Evolutionary conservation across 2,888 invertebrate genomes (phyloP).

Genomic region (Autographa pulchrina): DNA sequence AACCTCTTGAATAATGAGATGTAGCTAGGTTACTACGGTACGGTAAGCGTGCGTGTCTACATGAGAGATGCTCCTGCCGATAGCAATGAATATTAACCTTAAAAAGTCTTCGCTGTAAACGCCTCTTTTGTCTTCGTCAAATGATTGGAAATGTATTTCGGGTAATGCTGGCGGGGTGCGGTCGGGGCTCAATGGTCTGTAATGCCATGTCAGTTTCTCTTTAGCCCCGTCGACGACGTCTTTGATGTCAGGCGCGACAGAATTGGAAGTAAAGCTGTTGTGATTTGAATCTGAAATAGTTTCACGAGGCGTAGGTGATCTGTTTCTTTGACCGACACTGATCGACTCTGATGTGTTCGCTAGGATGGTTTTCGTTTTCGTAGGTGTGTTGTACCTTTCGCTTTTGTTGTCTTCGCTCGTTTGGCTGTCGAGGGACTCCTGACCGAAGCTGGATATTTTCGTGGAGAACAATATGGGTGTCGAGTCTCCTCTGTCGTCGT

Average conservation of each 20-base stretch:
- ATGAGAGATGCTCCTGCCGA: slow-evolving; percentile 67
- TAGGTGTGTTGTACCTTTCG: slow-evolving; percentile 84
- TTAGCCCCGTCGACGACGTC: slow-evolving; percentile 67
- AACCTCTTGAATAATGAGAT: slow-evolving; percentile 60
- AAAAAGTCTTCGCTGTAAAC: slow-evolving; percentile 85
- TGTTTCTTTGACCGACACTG: slow-evolving; percentile 81
- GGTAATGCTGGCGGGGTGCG: slow-evolving; percentile 75
- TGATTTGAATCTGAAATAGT: slow-evolving; percentile 77
- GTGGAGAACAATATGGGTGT: slow-evolving; percentile 86
- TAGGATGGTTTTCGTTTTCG: slow-evolving; percentile 83
- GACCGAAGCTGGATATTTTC: slow-evolving; percentile 87
- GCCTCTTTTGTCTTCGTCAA: slow-evolving; percentile 83
- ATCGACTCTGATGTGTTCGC: slow-evolving; percentile 82
- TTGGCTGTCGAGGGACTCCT: slow-evolving; percentile 81
- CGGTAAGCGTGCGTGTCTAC: slow-evolving; percentile 71
- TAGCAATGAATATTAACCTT: slow-evolving; percentile 85
- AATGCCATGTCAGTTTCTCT: slow-evolving; percentile 85
- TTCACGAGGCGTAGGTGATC: slow-evolving; percentile 83
- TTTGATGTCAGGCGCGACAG: slow-evolving; percentile 62
- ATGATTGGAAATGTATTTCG: slow-evolving; percentile 88
- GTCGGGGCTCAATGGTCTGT: slow-evolving; percentile 81
- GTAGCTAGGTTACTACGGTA: slow-evolving; percentile 76
- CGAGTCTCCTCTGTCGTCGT: slow-evolving; percentile 79
- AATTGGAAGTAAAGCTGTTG: slow-evolving; percentile 71
- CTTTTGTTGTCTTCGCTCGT: slow-evolving; percentile 82